Evolutionary conservation across 2,888 invertebrate genomes (phyloP).

Genomic region (Anthrax anthrax): DNA sequence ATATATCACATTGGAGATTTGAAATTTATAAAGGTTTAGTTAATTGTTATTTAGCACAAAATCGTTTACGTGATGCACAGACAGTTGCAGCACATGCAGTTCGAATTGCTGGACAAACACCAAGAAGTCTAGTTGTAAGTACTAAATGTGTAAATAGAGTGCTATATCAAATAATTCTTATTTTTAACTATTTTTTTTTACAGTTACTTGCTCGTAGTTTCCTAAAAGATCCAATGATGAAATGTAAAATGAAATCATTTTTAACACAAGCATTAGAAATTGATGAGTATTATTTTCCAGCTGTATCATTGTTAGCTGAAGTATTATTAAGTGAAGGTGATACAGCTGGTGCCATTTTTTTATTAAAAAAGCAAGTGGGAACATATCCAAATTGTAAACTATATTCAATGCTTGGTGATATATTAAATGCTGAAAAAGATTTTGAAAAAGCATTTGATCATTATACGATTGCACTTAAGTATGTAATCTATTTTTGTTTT

Average conservation of each 20-base stretch:
- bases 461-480: too few relatives aligned
- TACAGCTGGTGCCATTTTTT: conserved; percentile 49
- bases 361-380: conserved; percentile 49
- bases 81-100: conserved; percentile 56
- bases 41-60: conserved; percentile 53
- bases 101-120: conserved; percentile 54
- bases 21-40: conserved; percentile 68
- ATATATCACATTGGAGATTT: conserved; percentile 28
- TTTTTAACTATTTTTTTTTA: conserved; percentile 20
- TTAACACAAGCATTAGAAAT: conserved; percentile 57
- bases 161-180: too few relatives aligned
- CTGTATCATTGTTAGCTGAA: conserved; percentile 56
- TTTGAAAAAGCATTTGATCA: too few relatives aligned
- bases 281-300: conserved; percentile 57
- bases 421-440: conserved; percentile 21
- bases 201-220: conserved; percentile 63
- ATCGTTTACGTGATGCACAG: conserved; percentile 55
- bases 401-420: conserved; percentile 27
- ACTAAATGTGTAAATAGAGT: neutral
- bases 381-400: conserved; percentile 26
- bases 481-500: too few relatives aligned
- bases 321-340: conserved; percentile 51
- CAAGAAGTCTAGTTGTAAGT: conserved; percentile 56
- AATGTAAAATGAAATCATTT: conserved; percentile 47
- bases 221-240: conserved; percentile 44